These are phyloP conservation scores for Lineus longissimus DNA, from an alignment of 1,140 invertebrate genomes.

Conservation along the genomic window DNA sequence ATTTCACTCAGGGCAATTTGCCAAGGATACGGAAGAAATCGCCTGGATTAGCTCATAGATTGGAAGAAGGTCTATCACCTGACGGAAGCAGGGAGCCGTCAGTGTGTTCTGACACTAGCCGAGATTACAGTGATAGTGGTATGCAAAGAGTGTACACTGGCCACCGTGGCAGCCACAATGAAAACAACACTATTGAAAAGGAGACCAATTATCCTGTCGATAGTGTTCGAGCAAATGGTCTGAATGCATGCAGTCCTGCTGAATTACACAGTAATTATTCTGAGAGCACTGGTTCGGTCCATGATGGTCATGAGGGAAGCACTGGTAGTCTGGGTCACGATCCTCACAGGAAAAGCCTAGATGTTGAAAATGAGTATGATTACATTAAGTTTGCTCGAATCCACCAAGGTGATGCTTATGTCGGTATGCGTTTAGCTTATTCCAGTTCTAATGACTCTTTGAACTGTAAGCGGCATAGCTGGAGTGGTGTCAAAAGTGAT, in stretches of 20 bases:
- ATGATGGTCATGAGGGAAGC: background rate
- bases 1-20: constrained; percentile 32
- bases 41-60: constrained; percentile 46
- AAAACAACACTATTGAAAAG: background rate
- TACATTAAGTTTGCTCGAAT: constrained; percentile 78
- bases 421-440: constrained; percentile 71
- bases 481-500: constrained; percentile 24
- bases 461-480: constrained; percentile 26
- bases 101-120: constrained; percentile 13
- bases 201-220: constrained; percentile 6
- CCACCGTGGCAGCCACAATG: constrained; percentile 1
- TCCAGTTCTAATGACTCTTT: constrained; percentile 42
- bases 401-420: constrained; percentile 71
- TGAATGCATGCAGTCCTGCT: constrained; percentile 11
- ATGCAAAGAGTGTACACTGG: constrained; percentile 26
- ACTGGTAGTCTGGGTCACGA: no score
- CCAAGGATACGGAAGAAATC: constrained; percentile 49
- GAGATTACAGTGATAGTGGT: constrained; percentile 23
- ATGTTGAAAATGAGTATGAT: constrained; percentile 51
- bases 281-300: background rate
- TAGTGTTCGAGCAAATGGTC: constrained; percentile 2
- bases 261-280: background rate
- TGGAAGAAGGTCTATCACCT: constrained; percentile 25
- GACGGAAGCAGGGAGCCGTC: constrained; percentile 20
- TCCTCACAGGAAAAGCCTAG: constrained; percentile 25